Base-by-base conservation (phyloP, 2,113 vertebrate species). In the Rhadina sibilatrix region DNA sequence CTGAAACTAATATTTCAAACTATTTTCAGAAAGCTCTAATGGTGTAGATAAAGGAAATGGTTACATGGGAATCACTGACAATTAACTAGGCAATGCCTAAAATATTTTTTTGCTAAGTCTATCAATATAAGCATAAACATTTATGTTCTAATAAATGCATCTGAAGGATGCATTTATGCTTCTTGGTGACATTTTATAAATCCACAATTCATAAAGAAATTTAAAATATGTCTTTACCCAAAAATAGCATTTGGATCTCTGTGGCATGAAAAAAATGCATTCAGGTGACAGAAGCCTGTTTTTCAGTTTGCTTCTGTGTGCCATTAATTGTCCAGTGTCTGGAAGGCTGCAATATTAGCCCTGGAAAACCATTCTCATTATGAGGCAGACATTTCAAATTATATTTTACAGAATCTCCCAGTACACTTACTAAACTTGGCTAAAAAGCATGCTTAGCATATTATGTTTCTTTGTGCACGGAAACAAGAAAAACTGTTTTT, bases 341-440 rank as follows among this genome's bases (percentile, higher is more conserved):
- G 11, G 46, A 90, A 93, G 42, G 49, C 87, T 74, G 25, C 13
- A 60, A 53, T 70, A 33, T 65, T 81, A 92, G 64, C 57, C 23
- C 16, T 90, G 16, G 52, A 61, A 94, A 93, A 68, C 35, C 42
- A 75, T 79, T 94, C 78, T 95, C 66, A 74, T 52, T 79, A 31
- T 59, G 21, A 72, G 33, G 21, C 21, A 94, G 59, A 72, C n/a
- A 89, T 90, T 94, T 96, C 85, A 95, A 96, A 84, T 90, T 19
- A 35, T 77, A 80, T 95, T 95, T 94, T 93, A 94, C 37, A 94
- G 49, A 79, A 78, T 95, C 42, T 94, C 76, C 44, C 35, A 80
- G 12, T 50, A 42, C 52, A 61, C 38, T 95, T 87, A 83, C 76
- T 92, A 79, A 96, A 81, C 50, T 92, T 38, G 71, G 59, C 15